phyloP scores from a whole-genome alignment of 2,797 vertebrate species.

The Calcarius lapponicus region DNA sequence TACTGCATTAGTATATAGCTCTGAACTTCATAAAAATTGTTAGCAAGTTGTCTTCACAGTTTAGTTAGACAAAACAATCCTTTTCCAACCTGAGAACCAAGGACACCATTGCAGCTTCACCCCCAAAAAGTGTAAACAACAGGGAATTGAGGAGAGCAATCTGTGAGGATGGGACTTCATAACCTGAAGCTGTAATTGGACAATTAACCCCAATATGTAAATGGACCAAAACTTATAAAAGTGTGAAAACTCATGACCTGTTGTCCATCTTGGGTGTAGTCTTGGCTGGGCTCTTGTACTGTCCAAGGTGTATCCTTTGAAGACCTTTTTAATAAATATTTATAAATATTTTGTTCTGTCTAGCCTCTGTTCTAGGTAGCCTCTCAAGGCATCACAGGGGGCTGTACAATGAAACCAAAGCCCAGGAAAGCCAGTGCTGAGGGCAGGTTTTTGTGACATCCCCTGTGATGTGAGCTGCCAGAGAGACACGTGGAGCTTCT shows the following conservation, averaged over 20 bases:
- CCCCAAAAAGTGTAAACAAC: not conserved
- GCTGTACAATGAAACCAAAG: not conserved
- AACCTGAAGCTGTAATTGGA: not conserved
- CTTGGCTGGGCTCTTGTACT: not conserved
- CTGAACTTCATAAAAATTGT: not conserved
- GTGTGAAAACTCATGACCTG: rapidly evolving
- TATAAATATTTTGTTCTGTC: not conserved
- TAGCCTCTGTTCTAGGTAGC: not conserved
- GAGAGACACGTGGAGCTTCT: not conserved
- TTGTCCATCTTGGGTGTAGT: not conserved
- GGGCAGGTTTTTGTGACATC: not conserved
- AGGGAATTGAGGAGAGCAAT: not conserved
- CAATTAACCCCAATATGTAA: not conserved
- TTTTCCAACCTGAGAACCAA: not conserved
- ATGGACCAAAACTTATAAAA: not conserved
- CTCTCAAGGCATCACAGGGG: not conserved
- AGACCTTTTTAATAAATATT: not conserved
- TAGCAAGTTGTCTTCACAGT: not conserved
- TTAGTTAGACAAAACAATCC: not conserved
- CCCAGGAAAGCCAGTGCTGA: not conserved
- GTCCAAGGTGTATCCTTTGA: not conserved
- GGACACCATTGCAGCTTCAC: not conserved
- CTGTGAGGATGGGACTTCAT: not conserved
- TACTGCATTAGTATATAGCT: not conserved
- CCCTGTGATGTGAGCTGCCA: not conserved